A percentile compares a stretch with the other conserved stretches of the same genome.
Conservation (phyloP, 2,888 invertebrate genomes). For the Sarcophaga subvicina region DNA sequence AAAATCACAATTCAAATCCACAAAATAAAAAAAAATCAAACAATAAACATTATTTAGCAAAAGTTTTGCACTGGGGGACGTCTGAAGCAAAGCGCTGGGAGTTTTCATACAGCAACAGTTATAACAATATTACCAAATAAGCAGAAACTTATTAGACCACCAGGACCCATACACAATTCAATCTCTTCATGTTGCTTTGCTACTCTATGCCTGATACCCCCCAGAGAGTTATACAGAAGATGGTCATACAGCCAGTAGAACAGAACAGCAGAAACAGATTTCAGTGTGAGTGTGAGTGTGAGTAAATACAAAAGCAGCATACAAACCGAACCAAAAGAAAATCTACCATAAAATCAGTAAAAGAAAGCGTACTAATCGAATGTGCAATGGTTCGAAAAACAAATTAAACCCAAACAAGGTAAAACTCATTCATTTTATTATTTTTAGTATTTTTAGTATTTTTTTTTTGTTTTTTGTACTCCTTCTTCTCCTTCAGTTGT, state of each 20-base stretch:
- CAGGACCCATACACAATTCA: not conserved
- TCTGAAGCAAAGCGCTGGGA: not conserved
- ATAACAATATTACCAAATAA: not conserved
- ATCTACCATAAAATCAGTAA: not conserved
- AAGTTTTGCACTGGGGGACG: not conserved
- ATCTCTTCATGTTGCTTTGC: not conserved
- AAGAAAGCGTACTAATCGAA: slow-evolving; percentile 40
- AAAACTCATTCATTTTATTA: slow-evolving; percentile 18
- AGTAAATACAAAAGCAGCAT: not conserved
- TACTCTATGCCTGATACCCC: not conserved
- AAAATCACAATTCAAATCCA: too few relatives aligned
- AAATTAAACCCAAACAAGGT: slow-evolving; percentile 43
- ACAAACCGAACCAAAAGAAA: not conserved
- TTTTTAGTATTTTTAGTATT: not conserved
- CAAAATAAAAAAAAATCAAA: not conserved
- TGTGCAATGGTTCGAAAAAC: slow-evolving; percentile 42
- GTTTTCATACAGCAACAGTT: not conserved
- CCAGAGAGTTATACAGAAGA: not conserved
- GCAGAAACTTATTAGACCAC: not conserved
- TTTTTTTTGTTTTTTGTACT: not conserved
- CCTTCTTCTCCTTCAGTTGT: not conserved
- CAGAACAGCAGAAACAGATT: not conserved
- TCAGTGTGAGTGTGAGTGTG: not conserved
- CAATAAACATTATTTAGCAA: slow-evolving; percentile 15
- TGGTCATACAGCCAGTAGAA: not conserved